Percentiles rank a stretch among this genome's conserved stretches.
Conservation (phyloP, 2,888 invertebrate genomes). For the Phengaris arion region DNA sequence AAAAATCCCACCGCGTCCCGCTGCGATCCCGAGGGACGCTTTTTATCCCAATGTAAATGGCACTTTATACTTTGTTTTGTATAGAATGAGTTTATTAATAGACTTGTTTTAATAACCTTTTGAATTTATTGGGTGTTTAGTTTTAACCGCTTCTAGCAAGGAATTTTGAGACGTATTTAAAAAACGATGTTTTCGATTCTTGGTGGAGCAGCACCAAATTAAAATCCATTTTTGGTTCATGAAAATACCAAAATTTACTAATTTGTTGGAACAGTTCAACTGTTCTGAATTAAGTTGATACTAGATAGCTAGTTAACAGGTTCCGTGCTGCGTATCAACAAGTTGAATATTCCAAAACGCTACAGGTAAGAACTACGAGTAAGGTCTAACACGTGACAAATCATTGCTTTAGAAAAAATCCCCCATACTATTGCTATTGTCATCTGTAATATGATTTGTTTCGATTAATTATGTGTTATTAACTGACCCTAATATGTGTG, state of each 20-base stretch:
- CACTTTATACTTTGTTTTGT: constrained; percentile 66
- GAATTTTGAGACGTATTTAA: neutral
- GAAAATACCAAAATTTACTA: neutral
- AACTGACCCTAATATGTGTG: too few relatives aligned
- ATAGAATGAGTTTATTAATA: constrained; percentile 24
- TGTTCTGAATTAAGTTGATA: too few relatives aligned
- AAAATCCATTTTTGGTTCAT: neutral
- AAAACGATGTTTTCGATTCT: neutral
- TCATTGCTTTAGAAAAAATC: too few relatives aligned
- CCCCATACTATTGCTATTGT: too few relatives aligned
- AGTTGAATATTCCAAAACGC: too few relatives aligned
- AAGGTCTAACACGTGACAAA: too few relatives aligned
- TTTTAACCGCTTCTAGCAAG: neutral
- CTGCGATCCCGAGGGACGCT: constrained; percentile 55
- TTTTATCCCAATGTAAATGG: constrained; percentile 65
- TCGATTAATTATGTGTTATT: too few relatives aligned
- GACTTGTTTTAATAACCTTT: constrained; percentile 18
- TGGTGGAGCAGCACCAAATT: neutral
- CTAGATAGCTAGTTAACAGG: too few relatives aligned
- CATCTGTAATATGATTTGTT: too few relatives aligned
- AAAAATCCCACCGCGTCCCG: constrained; percentile 59
- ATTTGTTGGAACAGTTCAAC: neutral
- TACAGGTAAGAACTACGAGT: too few relatives aligned
- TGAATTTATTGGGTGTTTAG: constrained; percentile 15
- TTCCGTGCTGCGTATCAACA: too few relatives aligned